These are phyloP conservation scores for Notothenia coriiceps DNA, from an alignment of 2,113 vertebrate genomes.

Conservation along the genomic window DNA sequence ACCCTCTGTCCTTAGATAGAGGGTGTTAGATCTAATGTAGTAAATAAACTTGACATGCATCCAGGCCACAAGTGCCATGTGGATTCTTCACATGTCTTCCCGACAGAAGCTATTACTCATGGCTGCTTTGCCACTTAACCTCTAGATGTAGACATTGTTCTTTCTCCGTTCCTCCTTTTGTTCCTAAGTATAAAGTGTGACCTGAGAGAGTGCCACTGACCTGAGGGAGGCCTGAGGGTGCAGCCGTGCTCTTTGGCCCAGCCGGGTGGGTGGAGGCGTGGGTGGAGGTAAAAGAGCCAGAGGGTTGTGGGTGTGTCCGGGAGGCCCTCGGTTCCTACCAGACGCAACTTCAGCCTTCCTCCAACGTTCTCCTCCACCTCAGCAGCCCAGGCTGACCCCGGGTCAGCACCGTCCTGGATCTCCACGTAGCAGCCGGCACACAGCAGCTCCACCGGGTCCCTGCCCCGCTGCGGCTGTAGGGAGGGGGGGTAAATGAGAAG, in stretches of 20 bases:
- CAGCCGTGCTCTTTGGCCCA: slow-evolving; percentile 92
- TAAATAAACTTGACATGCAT: not conserved
- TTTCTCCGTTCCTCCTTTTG: slow-evolving; percentile 9
- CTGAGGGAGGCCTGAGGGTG: slow-evolving; percentile 89
- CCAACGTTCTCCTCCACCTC: slow-evolving; percentile 93
- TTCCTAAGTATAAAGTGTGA: slow-evolving; percentile 33
- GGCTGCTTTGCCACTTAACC: slow-evolving; percentile 11
- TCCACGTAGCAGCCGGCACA: slow-evolving; percentile 91
- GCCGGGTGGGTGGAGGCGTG: slow-evolving; percentile 92
- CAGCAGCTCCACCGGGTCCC: slow-evolving; percentile 94
- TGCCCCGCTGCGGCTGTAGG: slow-evolving; percentile 90
- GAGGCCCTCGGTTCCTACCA: slow-evolving; percentile 88
- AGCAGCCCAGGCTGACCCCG: slow-evolving; percentile 89
- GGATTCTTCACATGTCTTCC: not conserved
- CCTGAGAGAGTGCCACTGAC: slow-evolving; percentile 76
- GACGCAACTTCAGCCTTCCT: slow-evolving; percentile 90
- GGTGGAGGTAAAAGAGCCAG: slow-evolving; percentile 96
- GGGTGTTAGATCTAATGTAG: not conserved
- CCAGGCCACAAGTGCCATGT: not conserved
- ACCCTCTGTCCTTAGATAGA: too few species aligned
- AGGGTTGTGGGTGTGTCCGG: slow-evolving; percentile 86
- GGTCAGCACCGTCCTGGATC: slow-evolving; percentile 87
- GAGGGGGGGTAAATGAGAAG: slow-evolving; percentile 22
- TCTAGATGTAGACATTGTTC: not conserved
- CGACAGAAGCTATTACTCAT: slow-evolving; percentile 10